These are phyloP conservation scores for Mus spretus DNA, from an alignment of 2,797 vertebrate genomes.

Conservation along the genomic window DNA sequence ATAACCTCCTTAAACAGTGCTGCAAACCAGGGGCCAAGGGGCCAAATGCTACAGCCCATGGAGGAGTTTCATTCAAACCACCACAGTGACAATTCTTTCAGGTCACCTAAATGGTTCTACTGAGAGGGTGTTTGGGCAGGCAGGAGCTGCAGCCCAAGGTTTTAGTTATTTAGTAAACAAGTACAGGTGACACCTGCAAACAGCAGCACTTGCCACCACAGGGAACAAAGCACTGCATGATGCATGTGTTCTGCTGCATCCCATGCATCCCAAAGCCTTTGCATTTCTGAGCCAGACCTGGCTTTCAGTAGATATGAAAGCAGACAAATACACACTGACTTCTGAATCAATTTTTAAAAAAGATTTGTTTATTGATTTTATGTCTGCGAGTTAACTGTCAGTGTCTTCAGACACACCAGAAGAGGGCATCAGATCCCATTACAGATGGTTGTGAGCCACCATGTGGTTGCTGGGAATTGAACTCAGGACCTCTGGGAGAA, in stretches of 20 bases:
- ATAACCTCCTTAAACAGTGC: neutral
- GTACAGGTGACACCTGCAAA: neutral
- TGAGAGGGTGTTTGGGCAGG: neutral
- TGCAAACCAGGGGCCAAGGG: neutral
- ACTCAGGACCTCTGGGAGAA: neutral
- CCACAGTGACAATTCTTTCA: neutral
- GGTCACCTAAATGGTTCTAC: neutral
- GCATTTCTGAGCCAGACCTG: neutral
- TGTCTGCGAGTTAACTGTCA: neutral
- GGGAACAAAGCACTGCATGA: neutral
- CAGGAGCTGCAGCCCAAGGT: neutral
- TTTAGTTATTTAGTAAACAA: neutral
- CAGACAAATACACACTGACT: neutral
- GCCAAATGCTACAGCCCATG: neutral
- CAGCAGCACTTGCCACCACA: neutral
- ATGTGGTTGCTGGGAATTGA: neutral
- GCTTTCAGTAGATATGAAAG: conserved; percentile 14
- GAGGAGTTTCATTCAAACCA: neutral
- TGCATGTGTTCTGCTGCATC: neutral
- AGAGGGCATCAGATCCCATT: neutral
- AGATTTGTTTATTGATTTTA: neutral
- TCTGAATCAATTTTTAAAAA: neutral
- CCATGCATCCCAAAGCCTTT: neutral
- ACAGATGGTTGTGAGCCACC: neutral
- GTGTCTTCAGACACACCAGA: neutral